phyloP scores from a whole-genome alignment of 1,140 invertebrate species.

The Dufourea novaeangliae region DNA sequence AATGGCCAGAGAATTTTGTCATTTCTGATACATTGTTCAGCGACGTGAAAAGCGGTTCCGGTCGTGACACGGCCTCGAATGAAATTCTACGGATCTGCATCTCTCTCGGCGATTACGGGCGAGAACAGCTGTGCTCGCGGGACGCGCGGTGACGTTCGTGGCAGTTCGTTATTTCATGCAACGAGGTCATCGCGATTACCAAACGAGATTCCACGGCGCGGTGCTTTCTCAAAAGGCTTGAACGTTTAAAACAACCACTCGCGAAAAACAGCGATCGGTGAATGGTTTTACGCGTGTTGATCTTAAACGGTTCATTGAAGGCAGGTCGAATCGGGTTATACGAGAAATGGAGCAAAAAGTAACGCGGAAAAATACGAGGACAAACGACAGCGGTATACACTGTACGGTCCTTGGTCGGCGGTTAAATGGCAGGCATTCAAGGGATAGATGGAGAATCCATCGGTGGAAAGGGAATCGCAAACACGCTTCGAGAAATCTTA shows the following conservation, averaged over 20 bases:
- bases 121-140: neutral
- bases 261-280: neutral
- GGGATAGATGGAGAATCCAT: slow-evolving; percentile 21
- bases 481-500: slow-evolving; percentile 45
- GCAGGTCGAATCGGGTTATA: neutral
- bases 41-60: neutral
- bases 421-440: slow-evolving; percentile 45
- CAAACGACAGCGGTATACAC: slow-evolving; percentile 12
- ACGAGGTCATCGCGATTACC: slow-evolving; percentile 43
- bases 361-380: slow-evolving; percentile 26
- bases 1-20: neutral
- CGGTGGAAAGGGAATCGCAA: slow-evolving; percentile 42
- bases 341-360: slow-evolving; percentile 6
- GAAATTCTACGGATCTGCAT: neutral
- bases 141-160: neutral
- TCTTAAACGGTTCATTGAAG: neutral
- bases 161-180: neutral
- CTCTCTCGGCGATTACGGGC: neutral
- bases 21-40: slow-evolving; percentile 6
- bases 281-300: neutral
- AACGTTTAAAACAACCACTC: neutral
- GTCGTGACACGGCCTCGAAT: neutral
- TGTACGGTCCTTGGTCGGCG: slow-evolving; percentile 27
- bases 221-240: neutral
- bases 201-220: neutral